phyloP scores from a whole-genome alignment of 2,888 invertebrate species.

The Heteromyza rotundicornis region DNA sequence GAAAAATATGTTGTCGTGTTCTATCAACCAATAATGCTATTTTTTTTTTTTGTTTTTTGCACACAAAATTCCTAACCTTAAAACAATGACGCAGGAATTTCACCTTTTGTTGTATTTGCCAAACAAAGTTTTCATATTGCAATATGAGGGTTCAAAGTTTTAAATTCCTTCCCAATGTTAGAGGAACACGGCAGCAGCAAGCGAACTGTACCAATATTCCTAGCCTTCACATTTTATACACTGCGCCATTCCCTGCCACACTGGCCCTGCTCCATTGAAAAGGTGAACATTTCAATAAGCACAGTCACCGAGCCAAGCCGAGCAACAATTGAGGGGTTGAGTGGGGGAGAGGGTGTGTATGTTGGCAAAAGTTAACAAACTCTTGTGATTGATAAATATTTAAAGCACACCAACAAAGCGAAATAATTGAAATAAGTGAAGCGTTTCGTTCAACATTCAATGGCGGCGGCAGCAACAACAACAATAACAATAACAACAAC shows the following conservation, averaged over 20 bases:
- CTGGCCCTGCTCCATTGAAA: neutral
- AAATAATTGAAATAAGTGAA: conserved; percentile 64
- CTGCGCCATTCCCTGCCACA: too few species aligned
- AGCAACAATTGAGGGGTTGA: neutral
- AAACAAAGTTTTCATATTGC: conserved; percentile 6
- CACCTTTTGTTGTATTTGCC: conserved; percentile 19
- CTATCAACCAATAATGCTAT: conserved; percentile 5
- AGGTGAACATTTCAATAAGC: neutral
- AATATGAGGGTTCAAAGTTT: conserved; percentile 14
- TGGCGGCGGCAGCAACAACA: conserved; percentile 15
- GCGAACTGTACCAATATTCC: neutral
- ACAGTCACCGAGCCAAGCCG: neutral
- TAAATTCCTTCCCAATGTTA: conserved; percentile 15
- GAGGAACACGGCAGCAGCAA: neutral
- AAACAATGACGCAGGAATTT: conserved; percentile 25
- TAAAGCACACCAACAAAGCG: conserved; percentile 61
- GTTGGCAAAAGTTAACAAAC: conserved; percentile 55
- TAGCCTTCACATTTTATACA: neutral
- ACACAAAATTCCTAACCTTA: conserved; percentile 6
- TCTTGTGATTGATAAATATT: conserved; percentile 63
- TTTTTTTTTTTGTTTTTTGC: too few species aligned
- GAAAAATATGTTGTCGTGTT: conserved; percentile 5
- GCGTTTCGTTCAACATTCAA: conserved; percentile 46
- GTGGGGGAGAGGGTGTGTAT: conserved; percentile 3
- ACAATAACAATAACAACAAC: conserved; percentile 2